A percentile compares a stretch with the other conserved stretches of the same genome.
phyloP scores from a whole-genome alignment of 2,113 vertebrate genomes.

The Triplophysa tibetana region DNA sequence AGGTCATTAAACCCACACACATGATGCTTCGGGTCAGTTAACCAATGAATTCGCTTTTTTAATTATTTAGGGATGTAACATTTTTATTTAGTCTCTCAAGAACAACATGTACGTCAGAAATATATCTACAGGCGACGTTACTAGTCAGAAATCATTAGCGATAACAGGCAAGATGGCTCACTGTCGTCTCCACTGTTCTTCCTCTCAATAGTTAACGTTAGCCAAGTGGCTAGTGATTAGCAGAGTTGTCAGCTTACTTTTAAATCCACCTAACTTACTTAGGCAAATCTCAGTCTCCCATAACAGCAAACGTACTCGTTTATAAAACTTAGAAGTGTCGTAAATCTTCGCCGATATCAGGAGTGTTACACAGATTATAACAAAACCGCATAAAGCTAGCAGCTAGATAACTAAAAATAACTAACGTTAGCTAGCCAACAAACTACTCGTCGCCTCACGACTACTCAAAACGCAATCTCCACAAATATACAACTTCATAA shows the following conservation, averaged over 20 bases:
- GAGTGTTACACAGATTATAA: neutral
- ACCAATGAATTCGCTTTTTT: no score
- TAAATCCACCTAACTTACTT: neutral
- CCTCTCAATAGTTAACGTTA: conserved; percentile 10
- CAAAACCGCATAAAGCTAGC: neutral
- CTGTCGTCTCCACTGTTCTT: neutral
- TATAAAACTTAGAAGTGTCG: neutral
- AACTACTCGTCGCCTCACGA: neutral
- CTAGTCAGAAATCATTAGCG: neutral
- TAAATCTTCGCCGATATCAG: neutral
- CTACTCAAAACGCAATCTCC: neutral
- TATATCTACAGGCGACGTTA: no score
- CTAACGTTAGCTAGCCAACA: neutral
- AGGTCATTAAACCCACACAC: neutral
- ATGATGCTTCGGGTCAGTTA: neutral
- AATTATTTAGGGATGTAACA: no score
- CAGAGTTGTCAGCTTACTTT: conserved; percentile 16
- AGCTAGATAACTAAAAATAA: neutral
- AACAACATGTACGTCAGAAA: neutral
- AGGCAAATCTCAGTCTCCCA: neutral
- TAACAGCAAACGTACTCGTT: neutral
- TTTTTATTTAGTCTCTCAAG: no score
- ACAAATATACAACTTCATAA: no score
- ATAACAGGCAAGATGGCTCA: conserved; percentile 21
- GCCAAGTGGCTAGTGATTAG: conserved; percentile 17